Base-by-base conservation (phyloP, 2,113 vertebrate species). In the Tachysurus fulvidraco region DNA sequence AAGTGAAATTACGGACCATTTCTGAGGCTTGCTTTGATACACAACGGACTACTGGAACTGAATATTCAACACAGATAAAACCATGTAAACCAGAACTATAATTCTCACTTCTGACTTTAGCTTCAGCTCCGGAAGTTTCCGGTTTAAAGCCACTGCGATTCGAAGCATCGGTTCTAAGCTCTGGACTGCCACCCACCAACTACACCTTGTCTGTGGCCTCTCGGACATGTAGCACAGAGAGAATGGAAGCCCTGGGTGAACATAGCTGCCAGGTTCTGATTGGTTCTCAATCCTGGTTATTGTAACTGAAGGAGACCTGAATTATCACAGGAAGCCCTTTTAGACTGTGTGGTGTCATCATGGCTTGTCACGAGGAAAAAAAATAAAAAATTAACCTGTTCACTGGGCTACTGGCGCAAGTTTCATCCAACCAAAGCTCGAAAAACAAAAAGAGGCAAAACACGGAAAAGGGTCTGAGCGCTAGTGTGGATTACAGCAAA, bases 231-330 rank as follows among this genome's bases (percentile, higher is more conserved):
- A 64, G 81, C 91, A 93, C 91, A 88, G 59, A 74, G 92, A 91
- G 93, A 93, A 88, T 95, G 95, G 95, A 95, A 95, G 94, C 95
- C 93, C 95, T 94, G 95, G 92, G 92, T 94, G 94, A 95, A 84
- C 92, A 92, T 94, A 93, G 95, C 94, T 95, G 95, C 95, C 95
- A 91, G 92, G 91, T 92, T 93, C 83, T 90, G 84, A 86, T 91
- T 89, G 89, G 84, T 84, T 54, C 41, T 85, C 85, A 90, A 88
- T 90, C 89, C 90, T 90, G 91, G 91, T 91, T 93, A 91, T 91
- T 87, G 91, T 86, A 65, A 88, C 55, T 73, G 82, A 83, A 77
- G 69, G 85, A 81, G 89, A 93, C 92, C 91, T 93, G 93, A 91
- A 90, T 92, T 87, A 88, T 88, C 89, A 89, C 91, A 93, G 94